These are phyloP conservation scores for Cerceris ruficornis DNA, from an alignment of 2,888 invertebrate species.

Conservation along the genomic window DNA sequence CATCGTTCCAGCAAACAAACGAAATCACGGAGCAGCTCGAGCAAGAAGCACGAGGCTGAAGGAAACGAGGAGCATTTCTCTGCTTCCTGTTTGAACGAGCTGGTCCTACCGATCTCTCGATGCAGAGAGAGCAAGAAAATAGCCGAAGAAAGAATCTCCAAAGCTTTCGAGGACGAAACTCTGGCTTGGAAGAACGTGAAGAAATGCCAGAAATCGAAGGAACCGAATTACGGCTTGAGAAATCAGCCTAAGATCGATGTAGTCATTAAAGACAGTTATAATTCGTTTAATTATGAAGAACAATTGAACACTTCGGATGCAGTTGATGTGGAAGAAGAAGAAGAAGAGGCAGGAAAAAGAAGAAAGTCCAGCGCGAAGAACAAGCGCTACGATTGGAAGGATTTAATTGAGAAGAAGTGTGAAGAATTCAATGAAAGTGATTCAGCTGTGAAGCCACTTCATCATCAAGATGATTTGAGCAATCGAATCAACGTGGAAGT, in stretches of 20 bases:
- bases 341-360: background rate
- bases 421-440: background rate
- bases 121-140: conserved; percentile 78
- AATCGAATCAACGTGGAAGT: conserved; percentile 23
- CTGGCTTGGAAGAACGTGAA: conserved; percentile 48
- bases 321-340: conserved; percentile 1
- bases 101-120: conserved; percentile 53
- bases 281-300: conserved; percentile 35
- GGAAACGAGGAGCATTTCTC: conserved; percentile 18
- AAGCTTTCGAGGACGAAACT: conserved; percentile 73
- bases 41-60: conserved; percentile 20
- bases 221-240: conserved; percentile 38
- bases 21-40: conserved; percentile 35
- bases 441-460: no score
- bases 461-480: conserved; percentile 18
- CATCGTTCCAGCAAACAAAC: conserved; percentile 1
- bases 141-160: conserved; percentile 77
- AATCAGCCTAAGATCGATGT: conserved; percentile 44
- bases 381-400: conserved; percentile 45
- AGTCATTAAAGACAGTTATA: conserved; percentile 45
- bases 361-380: conserved; percentile 32
- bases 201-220: conserved; percentile 19
- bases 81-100: background rate
- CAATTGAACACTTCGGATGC: conserved; percentile 14
- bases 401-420: conserved; percentile 2